Evolutionary conservation across 2,113 vertebrate species (phyloP), one percentile per base, ranked within the genome.

Genomic region (Ellobius talpinus): DNA sequence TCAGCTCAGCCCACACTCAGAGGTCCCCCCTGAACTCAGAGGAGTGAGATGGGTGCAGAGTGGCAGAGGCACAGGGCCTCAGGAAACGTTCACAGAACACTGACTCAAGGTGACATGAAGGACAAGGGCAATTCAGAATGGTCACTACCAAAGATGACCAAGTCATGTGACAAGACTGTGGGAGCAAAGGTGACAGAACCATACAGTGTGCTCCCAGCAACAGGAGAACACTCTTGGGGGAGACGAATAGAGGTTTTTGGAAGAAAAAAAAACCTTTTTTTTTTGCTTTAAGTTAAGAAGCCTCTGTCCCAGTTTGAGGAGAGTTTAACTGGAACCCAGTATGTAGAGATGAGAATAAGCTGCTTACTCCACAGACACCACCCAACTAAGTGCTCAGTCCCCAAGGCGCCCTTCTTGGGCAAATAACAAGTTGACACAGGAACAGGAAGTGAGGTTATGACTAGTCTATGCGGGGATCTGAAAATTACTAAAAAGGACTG

Each of bases 211-310:
- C 11, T 21, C 26, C 50, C 4, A 33, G 77, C 72, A 84, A 89
- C 52, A 16, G 7, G 42, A 87, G n/a, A 10, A 33, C 55, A 52
- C 55, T 39, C 12, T 73, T 16, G 17, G 33, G 21, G 39, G 24
- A 23, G 36, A 29, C 7, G 0, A 66, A 58, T 0, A 45, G 7
- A 4, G 29, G 42, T 50, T 96, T 96, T 74, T 10, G 70, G n/a
- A n/a, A n/a, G 52, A 58, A 58, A 58, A 58, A 6, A 58, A 19
- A 19, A 19, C 5, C 14, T 52, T 52, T 1, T 7, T 39, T 81
- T 55, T 65, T 16, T 19, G n/a, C n/a, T 26, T 66, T 36, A 84
- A 88, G 55, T 31, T 77, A 77, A 86, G 74, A 96, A 94, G 90
- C 29, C 36, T 92, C 90, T 84, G 61, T 24, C 63, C 52, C 55